These are phyloP conservation scores for Trachymyrmex cornetzi DNA, from an alignment of 1,140 invertebrate species.

Conservation along the genomic window DNA sequence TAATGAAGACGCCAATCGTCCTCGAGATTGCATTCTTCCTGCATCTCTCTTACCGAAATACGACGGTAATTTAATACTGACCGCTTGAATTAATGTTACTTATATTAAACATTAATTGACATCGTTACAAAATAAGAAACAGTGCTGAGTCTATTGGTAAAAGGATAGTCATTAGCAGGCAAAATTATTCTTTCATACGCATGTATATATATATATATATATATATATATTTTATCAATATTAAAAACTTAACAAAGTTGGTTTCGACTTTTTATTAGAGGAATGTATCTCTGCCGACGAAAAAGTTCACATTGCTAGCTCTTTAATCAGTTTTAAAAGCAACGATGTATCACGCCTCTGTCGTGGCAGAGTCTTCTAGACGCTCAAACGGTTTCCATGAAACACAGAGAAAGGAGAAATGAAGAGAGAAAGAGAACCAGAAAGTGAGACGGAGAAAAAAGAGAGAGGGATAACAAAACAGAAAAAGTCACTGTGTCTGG, in stretches of 20 bases:
- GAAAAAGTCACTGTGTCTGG: constrained; percentile 79
- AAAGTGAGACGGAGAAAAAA: background rate
- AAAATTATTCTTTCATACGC: background rate
- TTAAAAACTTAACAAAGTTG: background rate
- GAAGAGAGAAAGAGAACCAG: background rate
- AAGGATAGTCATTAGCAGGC: background rate
- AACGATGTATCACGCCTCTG: background rate
- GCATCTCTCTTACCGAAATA: constrained; percentile 20
- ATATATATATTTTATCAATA: background rate
- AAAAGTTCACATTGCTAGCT: background rate
- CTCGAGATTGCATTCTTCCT: constrained; percentile 67
- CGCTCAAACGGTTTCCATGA: constrained; percentile 68
- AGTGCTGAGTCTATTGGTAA: too few relatives aligned
- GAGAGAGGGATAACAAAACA: constrained; percentile 55
- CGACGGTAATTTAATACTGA: constrained; percentile 1
- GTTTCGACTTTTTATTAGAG: background rate
- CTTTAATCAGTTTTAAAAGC: background rate
- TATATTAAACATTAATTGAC: constrained; percentile 18
- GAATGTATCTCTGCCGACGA: background rate
- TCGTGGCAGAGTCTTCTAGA: constrained; percentile 49
- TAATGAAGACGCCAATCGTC: constrained; percentile 47
- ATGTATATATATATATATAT: background rate
- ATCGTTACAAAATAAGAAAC: background rate
- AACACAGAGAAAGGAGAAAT: constrained; percentile 44
- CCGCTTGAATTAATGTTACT: background rate